Conservation (phyloP, 2,113 vertebrate species). For the Mungos mungo region DNA sequence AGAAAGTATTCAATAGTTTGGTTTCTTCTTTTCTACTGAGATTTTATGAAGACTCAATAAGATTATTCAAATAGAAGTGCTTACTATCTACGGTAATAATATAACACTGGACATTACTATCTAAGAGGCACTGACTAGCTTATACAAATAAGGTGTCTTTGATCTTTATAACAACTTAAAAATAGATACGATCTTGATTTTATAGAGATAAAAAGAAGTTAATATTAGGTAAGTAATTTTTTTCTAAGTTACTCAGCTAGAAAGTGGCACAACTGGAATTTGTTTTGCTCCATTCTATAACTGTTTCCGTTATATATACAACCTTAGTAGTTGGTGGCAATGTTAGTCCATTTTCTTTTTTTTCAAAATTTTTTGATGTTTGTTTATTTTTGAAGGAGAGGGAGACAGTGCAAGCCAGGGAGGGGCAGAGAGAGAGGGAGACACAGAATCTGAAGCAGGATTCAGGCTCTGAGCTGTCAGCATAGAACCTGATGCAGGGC, state of each 20-base stretch:
- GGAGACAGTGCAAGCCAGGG: too few species aligned
- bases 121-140: background rate
- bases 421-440: too few species aligned
- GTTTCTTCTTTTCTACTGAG: slow-evolving; percentile 7
- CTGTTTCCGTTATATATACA: too few species aligned
- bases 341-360: too few species aligned
- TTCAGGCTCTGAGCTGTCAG: too few species aligned
- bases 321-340: too few species aligned
- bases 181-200: background rate
- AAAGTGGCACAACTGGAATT: background rate
- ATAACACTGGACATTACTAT: background rate
- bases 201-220: background rate
- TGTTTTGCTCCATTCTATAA: too few species aligned
- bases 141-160: background rate
- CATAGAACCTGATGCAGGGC: too few species aligned
- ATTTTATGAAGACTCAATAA: background rate
- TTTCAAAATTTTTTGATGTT: too few species aligned
- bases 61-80: background rate
- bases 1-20: background rate
- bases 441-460: too few species aligned
- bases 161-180: background rate
- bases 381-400: too few species aligned
- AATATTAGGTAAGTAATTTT: background rate
- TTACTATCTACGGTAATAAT: background rate
- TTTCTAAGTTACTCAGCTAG: background rate